Percentiles rank a stretch among this genome's conserved stretches.
These are phyloP conservation scores for Dreissena polymorpha DNA, from an alignment of 1,140 invertebrate species.

Conservation along the genomic window DNA sequence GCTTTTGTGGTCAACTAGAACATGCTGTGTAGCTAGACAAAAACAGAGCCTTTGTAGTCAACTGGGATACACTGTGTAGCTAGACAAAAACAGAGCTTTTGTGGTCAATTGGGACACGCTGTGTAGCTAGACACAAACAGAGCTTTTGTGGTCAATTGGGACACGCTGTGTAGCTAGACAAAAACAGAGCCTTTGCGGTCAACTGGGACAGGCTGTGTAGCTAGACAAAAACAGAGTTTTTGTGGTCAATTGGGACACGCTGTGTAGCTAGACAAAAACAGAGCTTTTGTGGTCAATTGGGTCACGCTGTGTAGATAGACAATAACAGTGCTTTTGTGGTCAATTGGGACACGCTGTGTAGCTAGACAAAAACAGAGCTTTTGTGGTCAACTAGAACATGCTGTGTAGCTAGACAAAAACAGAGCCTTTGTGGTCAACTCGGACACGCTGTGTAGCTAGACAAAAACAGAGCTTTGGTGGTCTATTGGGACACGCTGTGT, in stretches of 20 bases:
- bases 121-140: constrained; percentile 77
- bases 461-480: constrained; percentile 76
- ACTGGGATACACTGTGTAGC: constrained; percentile 60
- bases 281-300: constrained; percentile 62
- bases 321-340: constrained; percentile 77
- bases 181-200: constrained; percentile 77
- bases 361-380: constrained; percentile 77
- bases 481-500: constrained; percentile 60
- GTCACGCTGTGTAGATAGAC: constrained; percentile 62
- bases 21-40: constrained; percentile 62
- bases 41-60: constrained; percentile 78
- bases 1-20: constrained; percentile 61
- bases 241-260: constrained; percentile 63
- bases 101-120: constrained; percentile 63
- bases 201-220: constrained; percentile 61
- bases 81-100: constrained; percentile 76
- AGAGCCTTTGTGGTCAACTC: constrained; percentile 78
- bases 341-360: constrained; percentile 60
- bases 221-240: constrained; percentile 77
- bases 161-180: constrained; percentile 63
- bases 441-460: constrained; percentile 62
- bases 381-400: constrained; percentile 63
- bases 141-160: constrained; percentile 62
- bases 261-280: constrained; percentile 77
- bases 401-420: constrained; percentile 59